phyloP scores from a whole-genome alignment of 2,888 invertebrate genomes.

The Luffia ferchaultella region DNA sequence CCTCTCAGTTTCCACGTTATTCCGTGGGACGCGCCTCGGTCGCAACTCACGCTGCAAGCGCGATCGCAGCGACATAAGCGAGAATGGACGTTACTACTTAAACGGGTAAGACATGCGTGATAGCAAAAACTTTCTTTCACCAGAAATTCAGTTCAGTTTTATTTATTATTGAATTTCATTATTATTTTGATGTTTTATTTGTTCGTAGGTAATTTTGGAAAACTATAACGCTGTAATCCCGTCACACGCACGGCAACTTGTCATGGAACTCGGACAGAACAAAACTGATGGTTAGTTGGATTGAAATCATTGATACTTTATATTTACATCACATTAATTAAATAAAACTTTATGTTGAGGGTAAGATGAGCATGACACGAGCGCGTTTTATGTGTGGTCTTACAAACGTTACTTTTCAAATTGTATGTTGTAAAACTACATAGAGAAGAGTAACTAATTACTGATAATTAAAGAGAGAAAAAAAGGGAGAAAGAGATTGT shows the following conservation, averaged over 20 bases:
- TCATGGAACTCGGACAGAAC: conserved; percentile 87
- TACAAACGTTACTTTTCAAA: too few species aligned
- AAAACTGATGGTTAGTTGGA: conserved; percentile 70
- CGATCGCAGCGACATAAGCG: conserved; percentile 85
- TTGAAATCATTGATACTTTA: not conserved
- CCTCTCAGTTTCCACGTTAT: conserved; percentile 96
- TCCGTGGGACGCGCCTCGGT: conserved; percentile 93
- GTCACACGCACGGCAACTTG: conserved; percentile 90
- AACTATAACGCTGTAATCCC: conserved; percentile 94
- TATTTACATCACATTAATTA: too few species aligned
- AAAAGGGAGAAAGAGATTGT: too few species aligned
- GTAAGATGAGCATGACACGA: too few species aligned
- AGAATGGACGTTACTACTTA: conserved; percentile 69
- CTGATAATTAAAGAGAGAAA: too few species aligned
- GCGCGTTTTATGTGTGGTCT: too few species aligned
- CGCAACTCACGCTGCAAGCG: conserved; percentile 90
- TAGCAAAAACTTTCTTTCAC: not conserved
- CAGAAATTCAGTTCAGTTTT: too few species aligned
- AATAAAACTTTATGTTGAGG: too few species aligned
- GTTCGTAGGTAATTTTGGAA: conserved; percentile 88
- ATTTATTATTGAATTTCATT: too few species aligned
- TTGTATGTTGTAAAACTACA: too few species aligned
- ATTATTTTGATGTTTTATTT: not conserved
- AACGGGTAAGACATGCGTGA: conserved; percentile 65
- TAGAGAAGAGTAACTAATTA: too few species aligned